Evolutionary conservation across 2,113 vertebrate genomes (phyloP).

Genomic region (Podarcis muralis): DNA sequence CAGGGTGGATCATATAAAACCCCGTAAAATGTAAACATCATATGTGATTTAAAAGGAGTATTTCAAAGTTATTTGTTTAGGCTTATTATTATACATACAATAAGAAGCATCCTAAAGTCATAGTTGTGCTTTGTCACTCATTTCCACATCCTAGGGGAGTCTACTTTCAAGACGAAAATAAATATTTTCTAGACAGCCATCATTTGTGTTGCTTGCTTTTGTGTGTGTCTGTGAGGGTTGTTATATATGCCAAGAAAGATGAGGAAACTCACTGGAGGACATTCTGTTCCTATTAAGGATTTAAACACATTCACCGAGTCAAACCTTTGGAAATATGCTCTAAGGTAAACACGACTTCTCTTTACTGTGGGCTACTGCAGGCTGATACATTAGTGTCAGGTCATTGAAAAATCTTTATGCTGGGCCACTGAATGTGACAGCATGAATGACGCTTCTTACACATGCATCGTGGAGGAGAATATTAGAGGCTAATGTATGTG

Average conservation of each 20-base stretch:
- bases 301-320: background rate
- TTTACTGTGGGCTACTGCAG: background rate
- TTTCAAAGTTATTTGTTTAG: too few species aligned
- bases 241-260: constrained; percentile 6
- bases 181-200: background rate
- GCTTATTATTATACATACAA: too few species aligned
- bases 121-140: background rate
- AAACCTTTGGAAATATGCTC: background rate
- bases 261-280: background rate
- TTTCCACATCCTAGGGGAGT: background rate
- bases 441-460: background rate
- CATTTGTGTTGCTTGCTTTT: constrained; percentile 9
- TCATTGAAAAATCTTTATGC: background rate
- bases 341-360: background rate
- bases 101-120: too few species aligned
- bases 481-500: background rate
- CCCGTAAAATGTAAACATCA: too few species aligned
- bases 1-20: too few species aligned
- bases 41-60: too few species aligned
- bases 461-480: background rate
- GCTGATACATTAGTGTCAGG: background rate
- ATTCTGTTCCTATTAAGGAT: background rate
- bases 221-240: too few species aligned
- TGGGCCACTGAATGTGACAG: background rate
- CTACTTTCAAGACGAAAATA: background rate